These are phyloP conservation scores for Sinelater perroti DNA, from an alignment of 2,888 invertebrate species.

Conservation along the genomic window DNA sequence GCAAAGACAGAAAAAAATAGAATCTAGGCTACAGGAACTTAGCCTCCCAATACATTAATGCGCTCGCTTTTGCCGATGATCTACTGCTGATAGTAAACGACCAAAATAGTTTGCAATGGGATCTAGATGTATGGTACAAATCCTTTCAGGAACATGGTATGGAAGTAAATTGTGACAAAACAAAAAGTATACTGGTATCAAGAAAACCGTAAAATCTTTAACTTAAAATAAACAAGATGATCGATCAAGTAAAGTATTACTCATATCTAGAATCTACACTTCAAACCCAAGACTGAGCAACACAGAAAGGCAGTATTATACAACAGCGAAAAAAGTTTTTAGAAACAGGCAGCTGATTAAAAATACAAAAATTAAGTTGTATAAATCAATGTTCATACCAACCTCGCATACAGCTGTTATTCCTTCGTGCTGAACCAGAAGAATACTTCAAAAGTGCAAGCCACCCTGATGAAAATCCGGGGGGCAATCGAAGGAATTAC, in stretches of 20 bases:
- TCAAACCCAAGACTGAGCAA: neutral
- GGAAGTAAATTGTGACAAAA: slow-evolving; percentile 1
- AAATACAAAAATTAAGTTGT: slow-evolving; percentile 5
- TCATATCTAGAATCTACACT: neutral
- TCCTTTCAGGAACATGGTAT: neutral
- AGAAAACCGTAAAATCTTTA: neutral
- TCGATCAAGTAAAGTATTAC: neutral
- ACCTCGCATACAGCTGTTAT: neutral
- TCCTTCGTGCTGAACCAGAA: neutral
- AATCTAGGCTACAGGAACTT: neutral
- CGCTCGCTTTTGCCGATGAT: slow-evolving; percentile 1
- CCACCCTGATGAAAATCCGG: neutral
- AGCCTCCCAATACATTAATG: neutral
- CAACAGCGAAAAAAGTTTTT: neutral
- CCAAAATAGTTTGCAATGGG: neutral
- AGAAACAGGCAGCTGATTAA: neutral
- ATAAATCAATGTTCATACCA: neutral
- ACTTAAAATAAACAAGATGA: neutral
- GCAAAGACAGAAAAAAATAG: neutral
- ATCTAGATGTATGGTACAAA: neutral
- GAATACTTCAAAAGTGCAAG: neutral
- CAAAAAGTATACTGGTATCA: neutral
- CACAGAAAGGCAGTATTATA: neutral
- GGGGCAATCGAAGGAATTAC: neutral
- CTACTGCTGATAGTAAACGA: neutral